These are phyloP conservation scores for Papilio protenor DNA, from an alignment of 2,888 invertebrate species.

Conservation along the genomic window DNA sequence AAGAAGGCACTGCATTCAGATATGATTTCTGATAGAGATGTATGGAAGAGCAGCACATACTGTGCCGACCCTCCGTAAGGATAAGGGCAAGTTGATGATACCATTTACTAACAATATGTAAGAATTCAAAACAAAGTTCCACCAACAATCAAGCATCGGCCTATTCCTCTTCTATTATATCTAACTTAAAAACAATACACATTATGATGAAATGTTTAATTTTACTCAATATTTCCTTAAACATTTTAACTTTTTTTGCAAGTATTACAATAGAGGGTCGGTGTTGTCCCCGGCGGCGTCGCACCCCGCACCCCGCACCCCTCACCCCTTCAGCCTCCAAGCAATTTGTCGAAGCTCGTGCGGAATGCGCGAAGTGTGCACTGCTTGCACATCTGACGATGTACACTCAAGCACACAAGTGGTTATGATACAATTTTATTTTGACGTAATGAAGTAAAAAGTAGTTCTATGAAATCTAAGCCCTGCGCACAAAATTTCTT, in stretches of 20 bases:
- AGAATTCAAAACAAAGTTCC: no score
- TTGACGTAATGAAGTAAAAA: neutral
- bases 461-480: no score
- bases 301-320: constrained; percentile 43
- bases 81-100: no score
- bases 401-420: constrained; percentile 54
- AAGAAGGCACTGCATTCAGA: no score
- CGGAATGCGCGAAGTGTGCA: constrained; percentile 68
- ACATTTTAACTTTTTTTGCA: constrained; percentile 51
- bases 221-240: constrained; percentile 3
- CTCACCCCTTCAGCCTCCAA: constrained; percentile 47
- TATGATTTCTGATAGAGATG: no score
- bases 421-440: constrained; percentile 17
- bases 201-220: neutral
- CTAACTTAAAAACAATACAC: neutral
- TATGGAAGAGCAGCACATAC: no score
- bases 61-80: no score
- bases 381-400: constrained; percentile 60
- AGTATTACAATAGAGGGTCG: constrained; percentile 55
- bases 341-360: constrained; percentile 68
- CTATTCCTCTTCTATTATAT: neutral
- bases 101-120: no score
- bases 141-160: no score
- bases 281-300: constrained; percentile 46
- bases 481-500: no score